Base-by-base conservation (phyloP, 2,113 vertebrate species). In the Connochaetes taurinus region DNA sequence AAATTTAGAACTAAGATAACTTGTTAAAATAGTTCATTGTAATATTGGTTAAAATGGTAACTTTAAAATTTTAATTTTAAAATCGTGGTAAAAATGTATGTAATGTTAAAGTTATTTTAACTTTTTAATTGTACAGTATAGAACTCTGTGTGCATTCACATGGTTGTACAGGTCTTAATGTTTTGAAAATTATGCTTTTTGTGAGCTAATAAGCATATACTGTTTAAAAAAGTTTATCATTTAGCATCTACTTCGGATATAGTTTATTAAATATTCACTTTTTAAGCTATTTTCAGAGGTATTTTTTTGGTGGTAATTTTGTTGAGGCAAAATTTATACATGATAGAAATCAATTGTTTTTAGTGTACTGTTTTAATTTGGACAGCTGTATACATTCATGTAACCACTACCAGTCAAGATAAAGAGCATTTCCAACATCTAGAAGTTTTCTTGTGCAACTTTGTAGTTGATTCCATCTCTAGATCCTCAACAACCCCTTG, bases 1-100 rank as follows among this genome's bases (percentile, higher is more conserved):
- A 95, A 94, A 62, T 95, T 58, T 97, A 93, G 50, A 86, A 64
- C 45, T 64, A 93, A 95, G 52, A 60, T 60, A 92, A 81, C 29
- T 13, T 94, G 6, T 87, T 95, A 62, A 81, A 67, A 6, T 83
- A 57, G 19, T 84, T 96, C 6, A 36, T 82, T 92, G 17, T 83
- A 74, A 83, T 90, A 83, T 40, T 71, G n/a, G 67, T 36, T 71
- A 40, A 71, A 71, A 40, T 71, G 43, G 12, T 55, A 33, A 40
- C 67, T 71, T 64, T 88, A 53, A 94, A 27, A 7, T 85, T 57
- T 36, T 12, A 40, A 40, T 78, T 74, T 92, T 92, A 80, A 80
- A 64, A 62, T 74, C 93, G 3, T 90, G 25, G 8, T 94, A 50
- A 87, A 88, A 23, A 71, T 57, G 52, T 84, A 43, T 7, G 7